Evolutionary conservation across 1,140 invertebrate genomes (phyloP).

Genomic region (Magallana gigas): DNA sequence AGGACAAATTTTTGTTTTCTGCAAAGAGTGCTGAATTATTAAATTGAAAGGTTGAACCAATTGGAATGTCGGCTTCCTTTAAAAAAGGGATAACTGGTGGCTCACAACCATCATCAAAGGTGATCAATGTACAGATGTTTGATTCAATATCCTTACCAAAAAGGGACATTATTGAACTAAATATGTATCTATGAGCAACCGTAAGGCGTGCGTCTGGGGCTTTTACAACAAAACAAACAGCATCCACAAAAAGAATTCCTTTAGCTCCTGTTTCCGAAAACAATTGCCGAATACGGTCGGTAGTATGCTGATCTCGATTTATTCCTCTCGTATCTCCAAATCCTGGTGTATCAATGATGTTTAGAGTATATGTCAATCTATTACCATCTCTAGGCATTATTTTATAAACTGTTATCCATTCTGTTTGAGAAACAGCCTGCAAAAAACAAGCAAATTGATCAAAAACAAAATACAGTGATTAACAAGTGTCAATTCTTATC

Average conservation of each 20-base stretch:
- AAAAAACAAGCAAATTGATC: neutral
- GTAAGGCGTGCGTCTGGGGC: constrained; percentile 47
- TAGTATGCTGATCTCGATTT: constrained; percentile 46
- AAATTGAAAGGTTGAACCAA: constrained; percentile 29
- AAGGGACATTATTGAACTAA: constrained; percentile 57
- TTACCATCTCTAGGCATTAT: constrained; percentile 29
- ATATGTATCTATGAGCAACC: constrained; percentile 52
- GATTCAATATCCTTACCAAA: constrained; percentile 57
- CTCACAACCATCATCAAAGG: constrained; percentile 57
- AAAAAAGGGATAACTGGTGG: constrained; percentile 40
- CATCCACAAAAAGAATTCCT: constrained; percentile 57
- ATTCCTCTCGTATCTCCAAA: constrained; percentile 52
- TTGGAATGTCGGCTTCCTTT: constrained; percentile 45
- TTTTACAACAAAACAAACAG: constrained; percentile 52
- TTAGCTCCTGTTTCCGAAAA: constrained; percentile 37
- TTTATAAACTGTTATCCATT: constrained; percentile 51
- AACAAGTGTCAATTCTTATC: too few relatives aligned
- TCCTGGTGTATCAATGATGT: constrained; percentile 54
- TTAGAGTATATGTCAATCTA: constrained; percentile 47
- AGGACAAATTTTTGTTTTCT: neutral
- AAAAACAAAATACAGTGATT: too few relatives aligned
- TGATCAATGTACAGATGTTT: constrained; percentile 44
- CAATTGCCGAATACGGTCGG: constrained; percentile 50
- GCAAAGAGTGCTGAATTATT: constrained; percentile 40
- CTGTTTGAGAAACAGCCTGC: constrained; percentile 51